Evolutionary conservation across 2,797 vertebrate species (phyloP).

Genomic region (Acanthurus leucopareius): DNA sequence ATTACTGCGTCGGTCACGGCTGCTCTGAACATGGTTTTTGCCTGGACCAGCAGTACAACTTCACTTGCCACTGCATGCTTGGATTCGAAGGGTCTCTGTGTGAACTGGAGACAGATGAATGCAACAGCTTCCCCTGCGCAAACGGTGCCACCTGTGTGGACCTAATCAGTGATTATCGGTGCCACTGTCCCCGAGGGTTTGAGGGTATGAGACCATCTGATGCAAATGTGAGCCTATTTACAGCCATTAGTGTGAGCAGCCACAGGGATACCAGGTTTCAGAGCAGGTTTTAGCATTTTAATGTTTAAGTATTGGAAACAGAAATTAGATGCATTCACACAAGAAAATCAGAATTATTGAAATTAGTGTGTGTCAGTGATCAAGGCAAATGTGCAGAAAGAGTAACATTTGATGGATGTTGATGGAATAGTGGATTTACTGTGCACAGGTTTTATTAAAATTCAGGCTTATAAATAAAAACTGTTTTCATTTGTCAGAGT

Average conservation of each 20-base stretch:
- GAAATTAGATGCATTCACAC: neutral
- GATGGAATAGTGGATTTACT: neutral
- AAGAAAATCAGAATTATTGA: neutral
- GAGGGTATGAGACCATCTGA: constrained; percentile 84
- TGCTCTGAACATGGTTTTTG: constrained; percentile 86
- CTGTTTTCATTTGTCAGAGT: neutral
- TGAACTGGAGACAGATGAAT: constrained; percentile 87
- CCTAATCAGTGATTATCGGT: constrained; percentile 84
- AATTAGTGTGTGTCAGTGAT: neutral
- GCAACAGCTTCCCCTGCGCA: constrained; percentile 83
- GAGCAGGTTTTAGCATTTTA: neutral
- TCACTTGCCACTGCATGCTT: constrained; percentile 83
- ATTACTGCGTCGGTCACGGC: constrained; percentile 82
- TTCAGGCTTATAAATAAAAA: neutral
- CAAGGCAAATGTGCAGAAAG: neutral
- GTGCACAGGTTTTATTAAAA: neutral
- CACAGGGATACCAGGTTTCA: constrained; percentile 10
- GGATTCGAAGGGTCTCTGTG: constrained; percentile 87
- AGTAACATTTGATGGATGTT: neutral
- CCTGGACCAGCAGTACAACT: constrained; percentile 82
- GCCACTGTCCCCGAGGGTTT: constrained; percentile 84
- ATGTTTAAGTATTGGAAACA: constrained; percentile 13
- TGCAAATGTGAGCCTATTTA: constrained; percentile 56
- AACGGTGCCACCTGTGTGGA: constrained; percentile 84
- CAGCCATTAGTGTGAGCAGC: constrained; percentile 22